Percentiles rank a stretch among this genome's conserved stretches.
phyloP scores from a whole-genome alignment of 1,140 invertebrate species.

The Rhizoglyphus robini region DNA sequence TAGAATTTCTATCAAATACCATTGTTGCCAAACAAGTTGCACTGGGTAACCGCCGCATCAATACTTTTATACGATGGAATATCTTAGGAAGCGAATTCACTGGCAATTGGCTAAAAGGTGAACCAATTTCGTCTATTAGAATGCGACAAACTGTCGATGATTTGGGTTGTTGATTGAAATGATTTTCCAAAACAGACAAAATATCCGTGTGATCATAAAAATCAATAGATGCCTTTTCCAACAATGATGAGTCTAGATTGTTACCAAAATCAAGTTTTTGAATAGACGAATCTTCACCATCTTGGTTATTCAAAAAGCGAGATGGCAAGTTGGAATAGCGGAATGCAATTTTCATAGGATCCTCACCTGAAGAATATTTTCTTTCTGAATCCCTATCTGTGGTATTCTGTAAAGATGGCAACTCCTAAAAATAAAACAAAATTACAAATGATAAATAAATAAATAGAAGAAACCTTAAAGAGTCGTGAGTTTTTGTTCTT shows the following conservation, averaged over 20 bases:
- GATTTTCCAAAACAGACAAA: background rate
- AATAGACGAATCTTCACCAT: background rate
- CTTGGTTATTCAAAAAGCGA: background rate
- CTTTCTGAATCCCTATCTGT: background rate
- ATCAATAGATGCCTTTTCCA: background rate
- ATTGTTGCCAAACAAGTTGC: background rate
- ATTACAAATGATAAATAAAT: background rate
- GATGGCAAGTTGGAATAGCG: conserved; percentile 8
- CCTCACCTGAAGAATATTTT: background rate
- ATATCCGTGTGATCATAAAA: conserved; percentile 11
- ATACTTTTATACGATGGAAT: background rate
- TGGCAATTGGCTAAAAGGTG: background rate
- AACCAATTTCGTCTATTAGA: conserved; percentile 4
- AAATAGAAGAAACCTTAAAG: background rate
- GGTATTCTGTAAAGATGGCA: background rate
- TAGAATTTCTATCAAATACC: background rate
- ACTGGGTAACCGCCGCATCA: background rate
- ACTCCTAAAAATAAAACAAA: background rate
- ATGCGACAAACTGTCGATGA: background rate
- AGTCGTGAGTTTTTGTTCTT: background rate
- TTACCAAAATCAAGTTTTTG: background rate
- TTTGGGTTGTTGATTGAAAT: background rate
- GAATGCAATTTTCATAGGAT: conserved; percentile 6
- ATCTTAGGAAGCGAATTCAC: background rate
- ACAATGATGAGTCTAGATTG: background rate